Base-by-base conservation (phyloP, 2,888 invertebrate genomes). In the Dryadula phaetusa region DNA sequence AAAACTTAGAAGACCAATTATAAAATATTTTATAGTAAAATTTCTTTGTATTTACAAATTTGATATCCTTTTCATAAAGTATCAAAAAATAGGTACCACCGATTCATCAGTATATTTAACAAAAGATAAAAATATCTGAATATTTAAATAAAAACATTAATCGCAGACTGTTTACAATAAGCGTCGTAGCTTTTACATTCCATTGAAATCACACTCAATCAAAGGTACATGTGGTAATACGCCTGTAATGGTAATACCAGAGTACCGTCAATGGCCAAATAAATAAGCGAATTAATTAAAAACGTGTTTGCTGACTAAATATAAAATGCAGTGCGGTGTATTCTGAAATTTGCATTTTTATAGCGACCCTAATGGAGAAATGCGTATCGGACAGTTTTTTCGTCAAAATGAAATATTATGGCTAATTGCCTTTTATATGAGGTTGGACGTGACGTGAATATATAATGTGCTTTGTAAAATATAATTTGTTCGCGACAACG, bases 211-310 rank as follows among this genome's bases (percentile, higher is more conserved):
- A 32, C 25, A 72, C 69, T 71, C 70, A 72, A 72, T 70, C 72
- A 70, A 64, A 44, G 70, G 40, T 42, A 64, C 58, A 28, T 47
- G 58, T 64, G 40, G 60, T 61, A 66, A 69, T 67, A 64, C 14
- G 18, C 18, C 37, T 20, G 67, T 71, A 71, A 75, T 72, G 70
- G 74, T 72, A 73, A 67, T 72, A 66, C 64, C 72, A 65, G 67
- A 72, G 73, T 66, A 66, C 69, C 73, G 67, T 74, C 76, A 76
- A 74, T 73, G 72, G 74, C 65, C 77, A 80, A 81, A 86, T 81
- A 84, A 86, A 86, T 85, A 83, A 83, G 81, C 75, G 83, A 82
- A 87, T 88, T 88, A 88, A 88, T 88, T 88, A 87, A 88, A 87
- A 87, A 82, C 82, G 77, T 86, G 86, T 87, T 87, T 81, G 79